A percentile compares a stretch with the other conserved stretches of the same genome.
These are phyloP conservation scores for Anastrepha obliqua DNA, from an alignment of 1,140 invertebrate species.

Conservation along the genomic window DNA sequence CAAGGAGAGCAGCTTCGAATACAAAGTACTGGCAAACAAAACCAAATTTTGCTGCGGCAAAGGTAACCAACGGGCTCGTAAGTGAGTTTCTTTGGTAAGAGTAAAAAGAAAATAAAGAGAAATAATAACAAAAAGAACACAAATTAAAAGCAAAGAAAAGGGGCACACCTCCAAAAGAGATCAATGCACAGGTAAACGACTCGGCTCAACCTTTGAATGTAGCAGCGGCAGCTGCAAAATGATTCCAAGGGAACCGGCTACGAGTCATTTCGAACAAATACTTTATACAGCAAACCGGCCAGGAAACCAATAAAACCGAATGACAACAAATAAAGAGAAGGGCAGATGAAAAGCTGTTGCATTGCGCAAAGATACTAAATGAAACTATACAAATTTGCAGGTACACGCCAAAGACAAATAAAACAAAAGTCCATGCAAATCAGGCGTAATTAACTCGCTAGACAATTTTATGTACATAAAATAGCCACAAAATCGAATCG, in stretches of 20 bases:
- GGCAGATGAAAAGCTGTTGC: neutral
- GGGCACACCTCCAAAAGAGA: neutral
- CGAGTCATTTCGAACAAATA: neutral
- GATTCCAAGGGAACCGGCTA: neutral
- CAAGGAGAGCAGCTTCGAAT: neutral
- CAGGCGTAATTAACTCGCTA: neutral
- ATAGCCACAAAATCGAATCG: neutral
- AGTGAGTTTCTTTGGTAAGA: neutral
- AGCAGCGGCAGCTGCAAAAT: conserved; percentile 27
- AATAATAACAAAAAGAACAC: neutral
- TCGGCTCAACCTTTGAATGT: neutral
- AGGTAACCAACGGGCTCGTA: neutral
- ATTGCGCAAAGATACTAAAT: neutral
- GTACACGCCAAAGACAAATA: neutral
- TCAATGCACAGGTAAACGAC: neutral
- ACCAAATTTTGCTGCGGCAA: neutral
- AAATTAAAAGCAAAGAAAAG: neutral
- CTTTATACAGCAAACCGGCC: neutral
- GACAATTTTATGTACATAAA: neutral
- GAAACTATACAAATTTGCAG: neutral
- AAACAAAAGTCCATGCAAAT: neutral
- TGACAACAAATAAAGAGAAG: neutral
- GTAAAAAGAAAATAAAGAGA: neutral
- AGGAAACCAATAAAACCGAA: neutral
- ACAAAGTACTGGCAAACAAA: conserved; percentile 10